These are phyloP conservation scores for Ciconia stormi DNA, from an alignment of 2,113 vertebrate genomes.

Conservation along the genomic window DNA sequence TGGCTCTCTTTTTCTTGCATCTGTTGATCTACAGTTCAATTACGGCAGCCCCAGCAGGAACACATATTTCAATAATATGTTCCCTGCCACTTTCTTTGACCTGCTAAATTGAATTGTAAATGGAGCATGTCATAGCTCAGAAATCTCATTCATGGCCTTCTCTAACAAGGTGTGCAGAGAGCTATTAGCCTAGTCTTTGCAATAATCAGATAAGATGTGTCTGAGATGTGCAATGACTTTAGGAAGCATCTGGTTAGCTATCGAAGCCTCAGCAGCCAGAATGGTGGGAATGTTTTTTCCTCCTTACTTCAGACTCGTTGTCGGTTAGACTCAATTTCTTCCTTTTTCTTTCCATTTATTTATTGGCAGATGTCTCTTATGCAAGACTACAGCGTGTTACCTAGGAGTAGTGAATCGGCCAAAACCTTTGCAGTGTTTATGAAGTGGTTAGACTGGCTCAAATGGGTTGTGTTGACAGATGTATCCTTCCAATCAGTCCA, in stretches of 20 bases:
- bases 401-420: neutral
- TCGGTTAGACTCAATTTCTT: neutral
- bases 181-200: neutral
- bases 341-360: neutral
- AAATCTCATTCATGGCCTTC: conserved; percentile 16
- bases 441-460: neutral
- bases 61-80: neutral
- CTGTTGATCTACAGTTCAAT: neutral
- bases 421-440: neutral
- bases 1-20: neutral
- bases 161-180: conserved; percentile 9
- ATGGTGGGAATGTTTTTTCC: neutral
- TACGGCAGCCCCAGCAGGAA: neutral
- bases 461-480: neutral
- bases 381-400: neutral
- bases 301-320: neutral
- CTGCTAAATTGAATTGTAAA: conserved; percentile 59
- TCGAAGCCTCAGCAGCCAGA: neutral
- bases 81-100: neutral
- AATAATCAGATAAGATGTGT: neutral
- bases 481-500: neutral
- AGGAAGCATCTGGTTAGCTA: neutral
- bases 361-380: neutral
- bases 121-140: conserved; percentile 9
- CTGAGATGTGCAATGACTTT: neutral